These are phyloP conservation scores for Drosophila pseudoobscura DNA, from an alignment of 1,140 invertebrate genomes.

Conservation along the genomic window DNA sequence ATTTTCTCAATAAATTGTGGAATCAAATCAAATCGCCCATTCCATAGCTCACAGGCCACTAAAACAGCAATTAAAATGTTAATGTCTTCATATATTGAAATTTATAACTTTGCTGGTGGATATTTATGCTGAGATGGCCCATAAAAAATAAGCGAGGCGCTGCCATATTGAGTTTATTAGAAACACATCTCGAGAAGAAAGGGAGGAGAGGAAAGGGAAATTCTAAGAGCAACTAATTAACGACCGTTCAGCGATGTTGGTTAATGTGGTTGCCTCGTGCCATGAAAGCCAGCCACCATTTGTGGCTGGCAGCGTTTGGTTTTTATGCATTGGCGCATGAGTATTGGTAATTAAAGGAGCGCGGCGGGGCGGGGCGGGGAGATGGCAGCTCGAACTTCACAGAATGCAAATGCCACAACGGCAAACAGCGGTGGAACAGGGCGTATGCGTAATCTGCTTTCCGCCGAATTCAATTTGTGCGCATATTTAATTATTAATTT, in stretches of 20 bases:
- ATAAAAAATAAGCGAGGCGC: slow-evolving; percentile 50
- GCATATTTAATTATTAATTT: slow-evolving; percentile 69
- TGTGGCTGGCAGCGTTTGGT: slow-evolving; percentile 52
- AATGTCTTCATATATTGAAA: slow-evolving; percentile 67
- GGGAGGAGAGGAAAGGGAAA: not conserved
- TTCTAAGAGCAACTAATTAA: slow-evolving; percentile 57
- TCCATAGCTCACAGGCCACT: slow-evolving; percentile 12
- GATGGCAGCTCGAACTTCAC: no score
- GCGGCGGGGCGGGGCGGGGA: not conserved
- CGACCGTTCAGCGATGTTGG: slow-evolving; percentile 48
- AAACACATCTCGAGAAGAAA: slow-evolving; percentile 14
- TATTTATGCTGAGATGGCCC: slow-evolving; percentile 48
- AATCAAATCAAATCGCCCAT: slow-evolving; percentile 21
- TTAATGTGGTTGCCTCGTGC: slow-evolving; percentile 45
- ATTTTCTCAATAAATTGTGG: slow-evolving; percentile 41
- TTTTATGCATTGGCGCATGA: slow-evolving; percentile 67
- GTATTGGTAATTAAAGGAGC: slow-evolving; percentile 67
- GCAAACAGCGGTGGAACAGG: slow-evolving; percentile 33
- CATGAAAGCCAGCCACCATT: slow-evolving; percentile 50
- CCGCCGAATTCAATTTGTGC: slow-evolving; percentile 64
- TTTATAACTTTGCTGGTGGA: slow-evolving; percentile 60
- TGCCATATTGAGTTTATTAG: slow-evolving; percentile 64
- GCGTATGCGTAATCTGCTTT: slow-evolving; percentile 68
- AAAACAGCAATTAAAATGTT: slow-evolving; percentile 64
- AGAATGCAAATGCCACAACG: slow-evolving; percentile 38